Evolutionary conservation across 2,113 vertebrate genomes (phyloP).

Genomic region (Ariopsis seemanni): DNA sequence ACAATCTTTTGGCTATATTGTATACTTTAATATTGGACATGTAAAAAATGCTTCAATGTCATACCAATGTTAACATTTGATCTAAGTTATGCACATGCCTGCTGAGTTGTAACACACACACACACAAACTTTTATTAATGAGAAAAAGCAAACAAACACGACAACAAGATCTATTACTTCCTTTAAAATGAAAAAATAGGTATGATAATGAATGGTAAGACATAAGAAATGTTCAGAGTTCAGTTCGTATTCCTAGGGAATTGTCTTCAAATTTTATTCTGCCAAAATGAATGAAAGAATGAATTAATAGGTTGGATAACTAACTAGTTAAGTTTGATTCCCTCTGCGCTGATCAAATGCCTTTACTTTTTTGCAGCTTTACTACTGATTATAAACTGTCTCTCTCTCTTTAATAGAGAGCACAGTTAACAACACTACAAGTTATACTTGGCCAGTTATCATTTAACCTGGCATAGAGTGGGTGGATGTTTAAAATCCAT

Average conservation of each 20-base stretch:
- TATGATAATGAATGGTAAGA: neutral
- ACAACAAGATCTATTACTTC: neutral
- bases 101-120: neutral
- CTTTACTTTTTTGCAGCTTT: neutral
- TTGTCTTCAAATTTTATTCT: neutral
- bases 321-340: neutral
- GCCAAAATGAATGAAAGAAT: neutral
- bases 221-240: neutral
- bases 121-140: neutral
- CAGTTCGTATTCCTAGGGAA: neutral
- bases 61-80: neutral
- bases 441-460: slow-evolving; percentile 6
- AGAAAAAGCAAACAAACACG: neutral
- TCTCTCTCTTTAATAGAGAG: slow-evolving; percentile 7
- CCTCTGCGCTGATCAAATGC: neutral
- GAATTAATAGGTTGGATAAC: neutral
- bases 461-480: slow-evolving; percentile 31
- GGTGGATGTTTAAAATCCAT: slow-evolving; percentile 24
- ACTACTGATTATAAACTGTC: neutral
- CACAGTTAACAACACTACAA: slow-evolving; percentile 2
- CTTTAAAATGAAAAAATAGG: neutral
- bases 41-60: neutral
- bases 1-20: neutral
- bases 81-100: neutral
- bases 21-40: neutral